Percentiles rank a stretch among this genome's conserved stretches.
These are phyloP conservation scores for Drosophila subquinaria DNA, from an alignment of 2,888 invertebrate species.

Conservation along the genomic window DNA sequence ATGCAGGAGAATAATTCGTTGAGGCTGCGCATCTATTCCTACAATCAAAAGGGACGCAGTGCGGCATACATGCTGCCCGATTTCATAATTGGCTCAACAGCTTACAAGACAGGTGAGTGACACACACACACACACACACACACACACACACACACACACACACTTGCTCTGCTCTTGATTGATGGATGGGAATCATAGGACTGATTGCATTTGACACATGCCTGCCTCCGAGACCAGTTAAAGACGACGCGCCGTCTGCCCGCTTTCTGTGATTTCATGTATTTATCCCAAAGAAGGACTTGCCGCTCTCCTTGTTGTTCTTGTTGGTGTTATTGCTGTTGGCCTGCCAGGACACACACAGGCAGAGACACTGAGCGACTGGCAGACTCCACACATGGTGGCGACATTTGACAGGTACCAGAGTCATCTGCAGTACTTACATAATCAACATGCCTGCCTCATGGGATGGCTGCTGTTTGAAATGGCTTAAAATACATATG, in stretches of 20 bases:
- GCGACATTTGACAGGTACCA: constrained; percentile 68
- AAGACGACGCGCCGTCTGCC: constrained; percentile 21
- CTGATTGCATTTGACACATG: constrained; percentile 61
- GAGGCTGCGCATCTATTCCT: constrained; percentile 91
- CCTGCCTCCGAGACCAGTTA: constrained; percentile 21
- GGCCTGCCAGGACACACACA: too few species aligned
- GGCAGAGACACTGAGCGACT: not conserved
- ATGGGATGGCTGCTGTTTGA: constrained; percentile 18
- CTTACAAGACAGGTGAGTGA: constrained; percentile 89
- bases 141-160: constrained; percentile 10
- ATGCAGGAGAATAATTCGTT: constrained; percentile 93
- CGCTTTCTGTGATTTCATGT: constrained; percentile 51
- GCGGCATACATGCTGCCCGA: constrained; percentile 90
- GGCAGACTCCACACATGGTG: constrained; percentile 33
- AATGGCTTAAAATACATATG: constrained; percentile 62
- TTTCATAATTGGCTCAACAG: constrained; percentile 91
- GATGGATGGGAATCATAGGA: constrained; percentile 67
- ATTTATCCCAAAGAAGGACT: too few species aligned
- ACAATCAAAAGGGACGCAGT: constrained; percentile 93
- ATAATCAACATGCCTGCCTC: constrained; percentile 63
- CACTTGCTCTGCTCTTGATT: constrained; percentile 60
- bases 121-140: constrained; percentile 39
- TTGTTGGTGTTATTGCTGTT: too few species aligned
- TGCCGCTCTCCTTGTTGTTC: constrained; percentile 16
- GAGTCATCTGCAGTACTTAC: constrained; percentile 70